Conservation (phyloP, 2,888 invertebrate genomes). For the Ectobius pallidus region DNA sequence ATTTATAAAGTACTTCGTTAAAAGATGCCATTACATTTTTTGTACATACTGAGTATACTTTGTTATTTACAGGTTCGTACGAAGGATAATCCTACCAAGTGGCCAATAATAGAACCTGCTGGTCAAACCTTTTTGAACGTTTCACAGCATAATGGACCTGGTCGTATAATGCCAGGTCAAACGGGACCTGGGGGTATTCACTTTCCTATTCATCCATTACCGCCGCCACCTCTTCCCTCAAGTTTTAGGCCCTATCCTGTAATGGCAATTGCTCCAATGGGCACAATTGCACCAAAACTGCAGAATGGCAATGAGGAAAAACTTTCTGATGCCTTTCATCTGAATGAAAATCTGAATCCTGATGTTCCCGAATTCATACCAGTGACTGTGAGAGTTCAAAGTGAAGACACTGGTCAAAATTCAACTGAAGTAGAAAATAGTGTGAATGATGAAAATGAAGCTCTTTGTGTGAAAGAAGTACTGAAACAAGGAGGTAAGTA, state of each 20-base stretch:
- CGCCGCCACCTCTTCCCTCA: slow-evolving; percentile 46
- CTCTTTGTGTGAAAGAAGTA: too few relatives aligned
- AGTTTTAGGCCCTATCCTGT: not conserved
- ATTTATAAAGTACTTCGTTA: too few relatives aligned
- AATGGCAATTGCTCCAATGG: not conserved
- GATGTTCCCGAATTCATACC: slow-evolving; percentile 89
- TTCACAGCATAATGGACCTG: not conserved
- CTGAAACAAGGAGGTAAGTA: too few relatives aligned
- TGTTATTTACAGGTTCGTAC: slow-evolving; percentile 73
- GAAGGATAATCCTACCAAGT: slow-evolving; percentile 78
- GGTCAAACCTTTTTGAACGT: slow-evolving; percentile 2
- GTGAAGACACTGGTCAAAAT: slow-evolving; percentile 51
- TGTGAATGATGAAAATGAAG: slow-evolving; percentile 10
- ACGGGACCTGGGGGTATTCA: slow-evolving; percentile 45
- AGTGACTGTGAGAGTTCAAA: slow-evolving; percentile 49
- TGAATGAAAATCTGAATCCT: slow-evolving; percentile 72
- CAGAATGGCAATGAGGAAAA: not conserved
- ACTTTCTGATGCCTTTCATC: not conserved
- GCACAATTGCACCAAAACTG: not conserved
- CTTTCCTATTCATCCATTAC: slow-evolving; percentile 35
- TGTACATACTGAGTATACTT: too few relatives aligned
- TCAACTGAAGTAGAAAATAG: slow-evolving; percentile 25
- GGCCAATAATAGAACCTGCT: slow-evolving; percentile 79
- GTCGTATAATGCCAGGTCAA: slow-evolving; percentile 2
- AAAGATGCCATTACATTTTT: too few relatives aligned